Evolutionary conservation across 2,113 vertebrate species (phyloP), one percentile per base, ranked within the genome.

Genomic region (Perca flavescens): DNA sequence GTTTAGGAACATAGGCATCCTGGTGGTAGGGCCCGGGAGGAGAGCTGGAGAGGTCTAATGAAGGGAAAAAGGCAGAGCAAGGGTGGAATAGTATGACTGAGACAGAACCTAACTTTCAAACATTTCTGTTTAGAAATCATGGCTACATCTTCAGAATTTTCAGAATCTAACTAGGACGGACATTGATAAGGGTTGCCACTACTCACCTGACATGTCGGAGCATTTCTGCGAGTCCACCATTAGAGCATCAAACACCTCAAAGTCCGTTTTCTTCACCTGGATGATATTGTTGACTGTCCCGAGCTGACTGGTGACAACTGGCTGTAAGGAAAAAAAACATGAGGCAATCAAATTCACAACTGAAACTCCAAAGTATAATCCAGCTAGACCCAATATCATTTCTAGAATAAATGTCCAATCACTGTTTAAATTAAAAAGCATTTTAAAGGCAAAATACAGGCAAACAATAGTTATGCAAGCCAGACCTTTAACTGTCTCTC

Each of bases 171-270:
- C 6, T 28, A 46, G 47, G 21, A n/a, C 2, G 28, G 16, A 61
- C 5, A n/a, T 17, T 14, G 9, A n/a, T 64, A 19, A 0, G 21
- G 9, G 3, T n/a, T 34, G 4, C 53, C 17, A 22, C 10, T 21
- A 74, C 89, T 86, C 22, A 99, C 98, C 98, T 90, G 98, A 99
- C 93, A 97, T 83, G 58, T 99, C 98, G 1, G 98, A 99, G 90
- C 96, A 97, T 83, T 99, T 99, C 31, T 98, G 97, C 2, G 98
- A 99, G 93, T 99, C 98, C 86, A 99, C 98, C 98, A 99, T 98
- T 74, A 99, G 96, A 70, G 98, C 98, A 88, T 99, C 98, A 13
- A 99, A 99, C 56, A 99, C 98, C 95, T 99, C 98, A 91, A 99
- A 99, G 95, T 99, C 98, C 0, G 98, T 99, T 94, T 97, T 98